Base-by-base conservation (phyloP, 2,888 invertebrate genomes). In the Sicus ferrugineus region DNA sequence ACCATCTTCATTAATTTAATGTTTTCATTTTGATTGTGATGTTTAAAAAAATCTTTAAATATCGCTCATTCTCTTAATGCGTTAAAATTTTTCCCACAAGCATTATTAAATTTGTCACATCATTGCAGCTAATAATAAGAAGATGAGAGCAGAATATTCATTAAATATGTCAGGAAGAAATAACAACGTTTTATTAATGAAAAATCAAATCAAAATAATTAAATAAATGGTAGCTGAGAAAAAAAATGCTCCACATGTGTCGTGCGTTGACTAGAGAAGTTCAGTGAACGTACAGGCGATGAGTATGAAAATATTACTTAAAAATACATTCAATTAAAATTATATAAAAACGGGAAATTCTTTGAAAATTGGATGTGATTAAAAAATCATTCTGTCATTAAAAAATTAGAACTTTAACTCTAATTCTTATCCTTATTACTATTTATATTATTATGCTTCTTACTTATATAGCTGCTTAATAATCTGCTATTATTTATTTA, bases 61-160 rank as follows among this genome's bases (percentile, higher is more conserved):
- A n/a, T n/a, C n/a, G n/a, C n/a, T n/a, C n/a, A n/a, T n/a, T n/a
- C n/a, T n/a, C n/a, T n/a, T n/a, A n/a, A n/a, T n/a, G n/a, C n/a
- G n/a, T 54, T 3, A 23, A 52, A 26, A 26, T 54, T 54, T 54
- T 54, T 54, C 52, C 23, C 54, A 54, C 54, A 54, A 16, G 23
- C 54, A 54, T 54, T 1, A 23, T 54, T 26, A 54, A 54, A 28
- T 28, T 28, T 23, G 54, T 54, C 54, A 54, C 54, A 16, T 9
- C 23, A 26, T 54, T 54, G 54, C 54, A 11, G 23, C 9, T 23
- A 26, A 54, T 23, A 54, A 2, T 23, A n/a, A 7, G 21, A 38
- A 16, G 59, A 21, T 21, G 59, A 23, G 34, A n/a, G 16, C 2
- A 14, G 21, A 34, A 38, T 31, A 31, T 19, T 38, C n/a, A 30